Conservation (phyloP, 2,888 invertebrate genomes). For the Andricus curvator region DNA sequence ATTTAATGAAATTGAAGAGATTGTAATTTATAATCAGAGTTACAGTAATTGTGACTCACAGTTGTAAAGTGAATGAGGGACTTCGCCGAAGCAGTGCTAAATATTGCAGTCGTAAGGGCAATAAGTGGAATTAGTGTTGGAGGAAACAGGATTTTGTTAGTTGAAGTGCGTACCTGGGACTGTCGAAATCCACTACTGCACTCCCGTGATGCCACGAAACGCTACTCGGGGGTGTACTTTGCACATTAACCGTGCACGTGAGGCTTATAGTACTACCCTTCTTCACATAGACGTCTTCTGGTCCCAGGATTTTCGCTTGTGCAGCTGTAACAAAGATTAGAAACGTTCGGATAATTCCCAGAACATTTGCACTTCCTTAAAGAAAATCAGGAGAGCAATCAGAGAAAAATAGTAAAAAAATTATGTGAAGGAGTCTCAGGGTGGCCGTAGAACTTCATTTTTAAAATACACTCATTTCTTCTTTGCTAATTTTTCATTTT, state of each 20-base stretch:
- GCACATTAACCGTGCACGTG: constrained; percentile 92
- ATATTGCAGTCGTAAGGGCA: constrained; percentile 20
- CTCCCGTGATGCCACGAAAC: constrained; percentile 92
- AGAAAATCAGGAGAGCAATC: constrained; percentile 2
- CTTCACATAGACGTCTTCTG: constrained; percentile 93
- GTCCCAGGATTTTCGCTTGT: constrained; percentile 91
- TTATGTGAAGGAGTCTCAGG: not conserved
- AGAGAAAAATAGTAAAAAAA: not conserved
- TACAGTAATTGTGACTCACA: not conserved
- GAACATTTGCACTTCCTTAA: constrained; percentile 14
- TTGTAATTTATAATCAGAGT: not conserved
- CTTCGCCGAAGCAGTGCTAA: not conserved
- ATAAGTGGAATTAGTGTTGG: constrained; percentile 14
- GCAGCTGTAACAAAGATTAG: constrained; percentile 85
- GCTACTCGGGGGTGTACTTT: constrained; percentile 87
- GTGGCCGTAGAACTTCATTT: too few relatives aligned
- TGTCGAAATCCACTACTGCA: constrained; percentile 89
- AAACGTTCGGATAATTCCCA: constrained; percentile 46
- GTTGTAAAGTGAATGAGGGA: constrained; percentile 24
- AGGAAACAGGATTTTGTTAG: constrained; percentile 14
- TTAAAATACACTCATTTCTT: too few relatives aligned
- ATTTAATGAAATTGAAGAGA: constrained; percentile 3
- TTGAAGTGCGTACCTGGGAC: constrained; percentile 72
- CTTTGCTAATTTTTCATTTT: too few relatives aligned
- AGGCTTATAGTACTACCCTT: constrained; percentile 94